Conservation (phyloP, 2,888 invertebrate species). For the Chelonus formosanus region DNA sequence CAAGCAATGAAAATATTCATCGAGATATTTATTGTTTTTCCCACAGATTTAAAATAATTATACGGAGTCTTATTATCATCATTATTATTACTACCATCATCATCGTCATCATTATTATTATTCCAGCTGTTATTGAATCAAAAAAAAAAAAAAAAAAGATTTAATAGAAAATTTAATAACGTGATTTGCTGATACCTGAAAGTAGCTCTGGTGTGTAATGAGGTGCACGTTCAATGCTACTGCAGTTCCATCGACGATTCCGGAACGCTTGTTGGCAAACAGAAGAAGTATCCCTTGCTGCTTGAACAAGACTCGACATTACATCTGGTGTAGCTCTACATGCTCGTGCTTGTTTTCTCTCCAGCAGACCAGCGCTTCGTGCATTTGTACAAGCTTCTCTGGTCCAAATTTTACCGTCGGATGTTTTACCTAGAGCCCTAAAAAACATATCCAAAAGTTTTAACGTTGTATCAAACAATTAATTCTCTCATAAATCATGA, state of each 20-base stretch:
- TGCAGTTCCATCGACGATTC: constrained; percentile 85
- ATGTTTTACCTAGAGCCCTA: constrained; percentile 57
- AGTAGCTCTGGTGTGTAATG: constrained; percentile 79
- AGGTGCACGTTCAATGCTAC: constrained; percentile 77
- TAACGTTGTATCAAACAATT: neutral
- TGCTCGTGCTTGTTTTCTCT: constrained; percentile 72
- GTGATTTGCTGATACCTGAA: constrained; percentile 68
- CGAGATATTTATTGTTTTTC: constrained; percentile 25
- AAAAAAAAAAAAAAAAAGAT: neutral
- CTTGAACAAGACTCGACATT: constrained; percentile 81
- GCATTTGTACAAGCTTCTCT: constrained; percentile 59
- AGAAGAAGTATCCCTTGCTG: constrained; percentile 74
- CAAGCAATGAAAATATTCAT: constrained; percentile 19
- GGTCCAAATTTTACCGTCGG: constrained; percentile 57
- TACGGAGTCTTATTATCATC: neutral
- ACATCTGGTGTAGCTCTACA: constrained; percentile 74
- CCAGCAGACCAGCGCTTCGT: constrained; percentile 68
- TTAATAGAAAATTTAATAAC: neutral
- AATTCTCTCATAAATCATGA: constrained; percentile 52
- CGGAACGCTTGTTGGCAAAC: constrained; percentile 78
- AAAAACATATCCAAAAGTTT: constrained; percentile 3
- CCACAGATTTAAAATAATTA: constrained; percentile 8
- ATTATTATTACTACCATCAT: neutral
- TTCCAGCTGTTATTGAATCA: no score
- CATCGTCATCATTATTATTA: neutral